Conservation (phyloP, 2,888 invertebrate species). For the Leucoma salicis region DNA sequence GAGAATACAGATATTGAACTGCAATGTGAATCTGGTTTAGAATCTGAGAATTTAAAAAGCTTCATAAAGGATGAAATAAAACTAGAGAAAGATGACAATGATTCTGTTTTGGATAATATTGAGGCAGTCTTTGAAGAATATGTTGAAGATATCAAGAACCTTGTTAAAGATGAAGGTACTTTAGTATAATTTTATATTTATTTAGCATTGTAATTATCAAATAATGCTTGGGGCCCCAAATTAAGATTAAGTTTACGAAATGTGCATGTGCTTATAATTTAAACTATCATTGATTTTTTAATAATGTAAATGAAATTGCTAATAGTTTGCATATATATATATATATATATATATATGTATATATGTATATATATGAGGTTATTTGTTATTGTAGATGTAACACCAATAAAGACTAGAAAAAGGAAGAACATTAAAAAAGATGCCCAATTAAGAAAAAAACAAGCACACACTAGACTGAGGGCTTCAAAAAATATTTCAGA, state of each 20-base stretch:
- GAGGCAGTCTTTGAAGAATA: constrained; percentile 11
- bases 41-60: background rate
- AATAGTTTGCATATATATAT: too few relatives aligned
- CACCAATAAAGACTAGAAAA: constrained; percentile 10
- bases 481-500: constrained; percentile 7
- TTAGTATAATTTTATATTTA: too few relatives aligned
- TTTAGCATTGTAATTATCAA: too few relatives aligned
- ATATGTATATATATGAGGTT: too few relatives aligned
- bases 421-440: too few relatives aligned
- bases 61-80: constrained; percentile 29
- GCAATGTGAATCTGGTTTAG: background rate
- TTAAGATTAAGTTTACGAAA: too few relatives aligned
- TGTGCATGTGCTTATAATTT: too few relatives aligned
- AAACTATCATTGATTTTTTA: too few relatives aligned
- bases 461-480: constrained; percentile 2
- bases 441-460: too few relatives aligned
- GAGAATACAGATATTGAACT: constrained; percentile 7
- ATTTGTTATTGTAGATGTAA: constrained; percentile 18
- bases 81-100: constrained; percentile 12
- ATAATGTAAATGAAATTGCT: too few relatives aligned
- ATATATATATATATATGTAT: too few relatives aligned
- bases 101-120: constrained; percentile 4
- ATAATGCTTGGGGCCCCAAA: too few relatives aligned
- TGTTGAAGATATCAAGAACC: constrained; percentile 4
- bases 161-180: constrained; percentile 15